Evolutionary conservation across 2,888 invertebrate species (phyloP).

Genomic region (Ryuthela nishihirai): DNA sequence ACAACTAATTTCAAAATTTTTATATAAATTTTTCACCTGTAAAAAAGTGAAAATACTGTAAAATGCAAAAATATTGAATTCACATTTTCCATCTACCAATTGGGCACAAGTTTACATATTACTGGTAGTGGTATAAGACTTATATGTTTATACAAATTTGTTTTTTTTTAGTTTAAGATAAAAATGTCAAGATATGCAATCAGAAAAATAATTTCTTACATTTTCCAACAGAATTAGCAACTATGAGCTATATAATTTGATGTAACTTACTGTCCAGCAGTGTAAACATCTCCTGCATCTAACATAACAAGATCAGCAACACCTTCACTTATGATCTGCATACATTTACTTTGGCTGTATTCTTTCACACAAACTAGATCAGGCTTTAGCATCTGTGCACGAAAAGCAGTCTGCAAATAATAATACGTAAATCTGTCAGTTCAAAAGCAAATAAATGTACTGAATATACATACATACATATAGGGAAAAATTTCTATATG

Average conservation of each 20-base stretch:
- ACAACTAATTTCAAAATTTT: too few species aligned
- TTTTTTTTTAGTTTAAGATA: too few species aligned
- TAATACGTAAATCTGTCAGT: not conserved
- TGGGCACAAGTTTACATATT: too few species aligned
- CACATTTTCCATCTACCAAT: too few species aligned
- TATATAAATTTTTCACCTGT: too few species aligned
- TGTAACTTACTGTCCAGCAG: constrained; percentile 59
- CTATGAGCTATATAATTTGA: not conserved
- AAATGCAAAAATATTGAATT: too few species aligned
- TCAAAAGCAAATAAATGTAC: constrained; percentile 33
- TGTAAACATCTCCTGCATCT: constrained; percentile 91
- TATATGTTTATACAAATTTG: too few species aligned
- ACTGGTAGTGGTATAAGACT: too few species aligned
- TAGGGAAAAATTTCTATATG: not conserved
- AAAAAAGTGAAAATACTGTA: too few species aligned
- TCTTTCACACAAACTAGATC: constrained; percentile 70
- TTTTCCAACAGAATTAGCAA: too few species aligned
- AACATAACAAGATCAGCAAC: constrained; percentile 79
- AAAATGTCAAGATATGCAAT: too few species aligned
- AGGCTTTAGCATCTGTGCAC: constrained; percentile 79
- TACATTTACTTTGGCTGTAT: constrained; percentile 79
- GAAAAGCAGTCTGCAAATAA: constrained; percentile 67
- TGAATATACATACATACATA: constrained; percentile 20
- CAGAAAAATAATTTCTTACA: too few species aligned
- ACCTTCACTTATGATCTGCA: constrained; percentile 63